Base-by-base conservation (phyloP, 2,888 invertebrate genomes). In the Drosophila nr. perissopoda region DNA sequence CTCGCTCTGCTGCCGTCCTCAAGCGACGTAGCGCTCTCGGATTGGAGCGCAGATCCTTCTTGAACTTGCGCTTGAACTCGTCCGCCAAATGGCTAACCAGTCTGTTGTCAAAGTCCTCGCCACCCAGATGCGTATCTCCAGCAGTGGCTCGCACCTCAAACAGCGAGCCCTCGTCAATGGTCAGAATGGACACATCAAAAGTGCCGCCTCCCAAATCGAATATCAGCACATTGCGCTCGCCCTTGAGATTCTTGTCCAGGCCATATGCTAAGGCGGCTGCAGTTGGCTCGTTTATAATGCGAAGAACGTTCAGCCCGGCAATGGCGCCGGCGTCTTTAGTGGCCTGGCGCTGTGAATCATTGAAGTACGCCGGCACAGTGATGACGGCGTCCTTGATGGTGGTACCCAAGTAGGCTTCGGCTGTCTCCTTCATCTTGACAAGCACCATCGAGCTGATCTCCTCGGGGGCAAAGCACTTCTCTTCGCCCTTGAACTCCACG, bases 91-190 rank as follows among this genome's bases (percentile, higher is more conserved):
- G 97, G 89, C 95, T 96, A 6, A 98, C 97, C 95, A 98, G 95
- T 29, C 97, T 94, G 93, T 97, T 97, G 76, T 98, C 98, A 83
- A 97, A 97, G 68, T 82, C 98, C 94, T 98, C 98, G 75, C 98
- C 98, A 87, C 98, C 98, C 93, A 98, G 95, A 91, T 98, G 98
- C 64, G 98, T 98, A 92, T 99, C 98, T 76, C 98, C 98, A 72
- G 98, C 97, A n/a, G 98, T 99, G 10, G 98, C 96, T 91, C 97
- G 97, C 25, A 98, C 99, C 92, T 99, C 98, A 92, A 99, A 99
- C 83, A 97, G 95, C 0, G 92, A 92, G 93, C 98, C 96, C 92
- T 98, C 98, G 93, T 98, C 98, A 91, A 99, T 99, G 80, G 98
- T 98, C 87, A 99, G 94, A 90, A 99, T 97, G 69, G 98, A 98